Evolutionary conservation across 1,140 invertebrate genomes (phyloP), one percentile per base, ranked within the genome.

Genomic region (Ceratosolen solmsi): DNA sequence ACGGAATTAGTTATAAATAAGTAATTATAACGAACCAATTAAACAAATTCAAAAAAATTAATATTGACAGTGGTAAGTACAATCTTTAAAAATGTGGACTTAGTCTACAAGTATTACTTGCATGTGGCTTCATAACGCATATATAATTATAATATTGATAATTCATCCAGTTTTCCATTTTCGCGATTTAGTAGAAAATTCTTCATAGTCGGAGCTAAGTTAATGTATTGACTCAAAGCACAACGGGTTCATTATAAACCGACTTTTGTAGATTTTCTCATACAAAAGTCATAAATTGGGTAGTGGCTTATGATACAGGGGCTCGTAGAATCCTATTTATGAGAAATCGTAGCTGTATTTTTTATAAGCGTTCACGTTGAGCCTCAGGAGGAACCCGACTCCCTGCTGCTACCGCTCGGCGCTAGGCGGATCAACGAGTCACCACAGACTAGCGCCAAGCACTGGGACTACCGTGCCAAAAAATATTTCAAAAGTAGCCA

Each of bases 321-420:
- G 33, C 38, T 84, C 49, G 63, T 78, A 75, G 83, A 86, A 85
- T 87, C 84, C 84, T 85, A 86, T 86, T 87, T 87, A 88, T 88
- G 85, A 86, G 85, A 88, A 88, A 88, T 86, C 87, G 85, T 84
- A 80, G 86, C 83, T 84, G 87, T 86, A 87, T 87, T 86, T 86
- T 83, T 86, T 84, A 68, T 84, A 84, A 65, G 83, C n/a, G 72
- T 58, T 54, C 27, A 9, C 65, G 36, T 63, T 27, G 73, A 70
- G 41, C 38, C 51, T 54, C 9, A 38, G 54, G 76, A 78, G 33
- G 38, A 68, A 27, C 11, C 30, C 54, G 87, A 84, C 86, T 85
- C 82, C 86, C 87, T 54, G 86, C 86, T 86, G 85, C 82, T 79
- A 79, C 82, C 70, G 75, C 70, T 79, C 76, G 82, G 68, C 75